Base-by-base conservation (phyloP, 2,113 vertebrate species). In the Neogobius melanostomus region DNA sequence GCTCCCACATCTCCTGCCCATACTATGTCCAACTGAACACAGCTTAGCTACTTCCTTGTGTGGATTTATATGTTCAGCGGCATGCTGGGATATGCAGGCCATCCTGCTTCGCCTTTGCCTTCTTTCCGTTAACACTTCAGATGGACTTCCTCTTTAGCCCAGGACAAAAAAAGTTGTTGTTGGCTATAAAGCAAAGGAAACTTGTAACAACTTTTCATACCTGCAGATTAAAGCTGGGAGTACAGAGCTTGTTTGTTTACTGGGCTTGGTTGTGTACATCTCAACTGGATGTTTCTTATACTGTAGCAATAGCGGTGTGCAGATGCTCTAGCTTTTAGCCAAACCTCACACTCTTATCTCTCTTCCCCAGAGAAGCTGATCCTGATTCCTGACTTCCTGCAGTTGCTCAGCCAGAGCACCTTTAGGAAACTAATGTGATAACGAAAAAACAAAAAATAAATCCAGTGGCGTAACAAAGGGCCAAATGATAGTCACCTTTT, bases 381-480 rank as follows among this genome's bases (percentile, higher is more conserved):
- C 68, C 68, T 67, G 49, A 75, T 76, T 75, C 68, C 68, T 67
- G 49, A 75, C 78, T 85, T 87, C 86, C 85, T 87, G 81, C 69
- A 69, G 72, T 69, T 69, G 43, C 66, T 73, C 65, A 71, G 67
- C 61, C 62, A 62, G 50, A 16, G 48, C 44, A 61, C 60, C 68
- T 11, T 42, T 73, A 81, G 85, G 82, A 82, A 85, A 67, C 54
- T 45, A 59, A 73, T 63, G 80, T 36, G 56, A 64, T 54, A 54
- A 64, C 15, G 14, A 66, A 60, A 21, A 21, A 21, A 21, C 48
- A 15, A 67, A 63, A 74, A 71, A 52, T 70, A 56, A 17, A 68
- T 86, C 74, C 84, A 63, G 53, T 48, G 68, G 64, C 76, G 68
- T 67, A 69, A 65, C 17, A 80, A 77, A 82, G 62, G n/a, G n/a